A percentile compares a stretch with the other conserved stretches of the same genome.
These are phyloP conservation scores for Bettongia penicillata DNA, from an alignment of 2,113 vertebrate species.

Conservation along the genomic window DNA sequence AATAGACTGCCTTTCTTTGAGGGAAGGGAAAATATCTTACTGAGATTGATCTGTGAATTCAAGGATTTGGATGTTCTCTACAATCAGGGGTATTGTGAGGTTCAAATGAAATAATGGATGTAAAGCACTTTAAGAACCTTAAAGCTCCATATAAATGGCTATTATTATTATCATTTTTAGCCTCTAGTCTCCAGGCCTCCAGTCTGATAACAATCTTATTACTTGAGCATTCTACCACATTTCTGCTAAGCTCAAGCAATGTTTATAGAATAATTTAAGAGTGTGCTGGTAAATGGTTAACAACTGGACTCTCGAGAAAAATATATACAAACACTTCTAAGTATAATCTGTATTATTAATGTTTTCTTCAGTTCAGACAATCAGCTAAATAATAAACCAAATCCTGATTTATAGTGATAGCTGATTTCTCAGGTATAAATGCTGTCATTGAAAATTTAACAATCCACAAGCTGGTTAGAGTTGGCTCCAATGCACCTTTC, in stretches of 20 bases:
- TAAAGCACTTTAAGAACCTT: not conserved
- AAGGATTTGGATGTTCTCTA: not conserved
- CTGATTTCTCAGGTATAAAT: not conserved
- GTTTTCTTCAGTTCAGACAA: not conserved
- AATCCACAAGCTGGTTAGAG: not conserved
- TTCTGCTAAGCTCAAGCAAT: not conserved
- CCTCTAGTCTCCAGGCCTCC: not conserved
- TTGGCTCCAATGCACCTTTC: not conserved
- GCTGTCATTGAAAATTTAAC: not conserved
- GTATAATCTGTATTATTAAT: not conserved
- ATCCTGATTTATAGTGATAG: not conserved
- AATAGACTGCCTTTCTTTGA: not conserved
- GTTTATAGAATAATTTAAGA: not conserved
- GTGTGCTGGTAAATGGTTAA: not conserved
- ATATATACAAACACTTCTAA: not conserved
- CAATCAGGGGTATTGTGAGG: not conserved
- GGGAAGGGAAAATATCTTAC: not conserved
- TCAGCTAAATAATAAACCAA: not conserved
- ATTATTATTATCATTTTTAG: not conserved
- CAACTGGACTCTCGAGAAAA: not conserved
- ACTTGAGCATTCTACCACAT: not conserved
- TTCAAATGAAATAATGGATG: not conserved
- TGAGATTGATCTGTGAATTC: not conserved
- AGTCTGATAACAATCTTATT: not conserved
- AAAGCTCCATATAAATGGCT: not conserved